Base-by-base conservation (phyloP, 2,797 vertebrate genomes). In the Argyrosomus regius region DNA sequence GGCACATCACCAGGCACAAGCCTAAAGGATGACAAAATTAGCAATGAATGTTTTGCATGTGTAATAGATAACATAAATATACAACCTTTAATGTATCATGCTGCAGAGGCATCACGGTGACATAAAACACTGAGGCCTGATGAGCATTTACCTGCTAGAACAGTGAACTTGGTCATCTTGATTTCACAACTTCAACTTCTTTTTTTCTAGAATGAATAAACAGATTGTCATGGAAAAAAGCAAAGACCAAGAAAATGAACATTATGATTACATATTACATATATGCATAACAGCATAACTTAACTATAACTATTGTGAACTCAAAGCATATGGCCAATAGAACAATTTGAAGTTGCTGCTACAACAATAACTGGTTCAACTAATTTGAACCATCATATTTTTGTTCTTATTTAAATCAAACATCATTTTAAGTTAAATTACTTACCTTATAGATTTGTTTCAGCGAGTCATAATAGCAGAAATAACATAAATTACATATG, bases 1-100 rank as follows among this genome's bases (percentile, higher is more conserved):
- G 91, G 78, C 88, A 88, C 45, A 91, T 45, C 56, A 88, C 78
- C 87, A 95, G 88, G 56, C 94, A 94, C 52, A 95, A 45, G 71
- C 92, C 94, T 95, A 71, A 61, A 17, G 26, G n/a, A 76, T 13
- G 16, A 12, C 58, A n/a, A 46, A 13, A 63, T 20, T 3, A 59
- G 8, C 56, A 26, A 58, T 24, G 6, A 45, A 50, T 18, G 28
- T 5, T 53, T 35, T 45, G 13, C 20, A 68, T 57, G 8, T 39
- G 35, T 39, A 39, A 39, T 39, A 39, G 35, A 39, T 39, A 39
- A 39, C 35, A 45, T 39, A 22, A 48, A 22, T 26, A 13, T 17
- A 49, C 35, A n/a, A 9, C 17, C 8, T 20, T 39, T 12, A 35
- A n/a, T 48, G 3, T 56, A 56, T 61, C 12, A 65, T 46, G 12